Evolutionary conservation across 2,888 invertebrate genomes (phyloP).

Genomic region (Petrolisthes cinctipes): DNA sequence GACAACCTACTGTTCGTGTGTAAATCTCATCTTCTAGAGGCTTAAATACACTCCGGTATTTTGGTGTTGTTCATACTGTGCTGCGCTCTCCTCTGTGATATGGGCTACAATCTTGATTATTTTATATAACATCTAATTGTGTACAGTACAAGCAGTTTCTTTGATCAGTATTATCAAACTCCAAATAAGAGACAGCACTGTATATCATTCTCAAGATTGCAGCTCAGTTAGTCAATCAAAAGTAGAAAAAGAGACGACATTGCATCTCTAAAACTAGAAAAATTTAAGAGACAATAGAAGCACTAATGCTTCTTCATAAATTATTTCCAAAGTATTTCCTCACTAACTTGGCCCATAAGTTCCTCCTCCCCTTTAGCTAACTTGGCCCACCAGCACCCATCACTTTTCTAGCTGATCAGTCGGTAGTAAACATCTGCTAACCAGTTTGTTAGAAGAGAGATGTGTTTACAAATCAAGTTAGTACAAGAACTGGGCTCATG

Average conservation of each 20-base stretch:
- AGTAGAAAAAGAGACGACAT: conserved; percentile 11
- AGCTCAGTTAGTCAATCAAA: conserved; percentile 32
- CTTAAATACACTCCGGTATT: conserved; percentile 14
- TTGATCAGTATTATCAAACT: neutral
- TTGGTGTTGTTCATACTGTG: conserved; percentile 45
- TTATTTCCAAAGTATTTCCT: neutral
- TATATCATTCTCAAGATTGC: conserved; percentile 13
- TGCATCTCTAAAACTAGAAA: neutral
- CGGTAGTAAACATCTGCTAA: too few species aligned
- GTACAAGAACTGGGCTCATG: too few species aligned
- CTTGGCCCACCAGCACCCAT: too few species aligned
- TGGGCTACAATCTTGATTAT: conserved; percentile 26
- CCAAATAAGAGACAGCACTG: neutral
- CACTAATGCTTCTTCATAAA: neutral
- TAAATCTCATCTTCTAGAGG: conserved; percentile 43
- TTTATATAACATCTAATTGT: neutral
- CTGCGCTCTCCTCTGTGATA: conserved; percentile 30
- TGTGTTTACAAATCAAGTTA: too few species aligned
- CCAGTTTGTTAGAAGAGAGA: too few species aligned
- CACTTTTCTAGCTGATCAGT: too few species aligned
- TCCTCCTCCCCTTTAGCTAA: too few species aligned
- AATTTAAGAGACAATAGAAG: neutral
- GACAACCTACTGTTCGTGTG: conserved; percentile 44
- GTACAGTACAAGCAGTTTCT: neutral
- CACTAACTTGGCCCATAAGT: too few species aligned